Percentiles rank a stretch among this genome's conserved stretches.
phyloP scores from a whole-genome alignment of 2,113 vertebrate species.

The Alectura lathami region DNA sequence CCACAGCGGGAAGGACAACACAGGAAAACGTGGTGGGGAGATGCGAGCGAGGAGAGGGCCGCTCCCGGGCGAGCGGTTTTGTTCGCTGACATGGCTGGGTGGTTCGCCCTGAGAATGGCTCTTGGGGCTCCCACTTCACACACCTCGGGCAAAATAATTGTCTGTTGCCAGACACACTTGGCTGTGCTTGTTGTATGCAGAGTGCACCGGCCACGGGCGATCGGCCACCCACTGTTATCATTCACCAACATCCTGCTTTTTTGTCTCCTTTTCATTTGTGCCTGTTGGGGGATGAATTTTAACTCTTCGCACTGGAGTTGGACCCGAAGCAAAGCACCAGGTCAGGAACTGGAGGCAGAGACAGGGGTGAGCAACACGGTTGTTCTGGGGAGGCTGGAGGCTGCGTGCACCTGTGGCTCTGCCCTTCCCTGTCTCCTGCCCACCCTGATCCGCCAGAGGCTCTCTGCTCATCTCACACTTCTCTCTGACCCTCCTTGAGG shows the following conservation, averaged over 20 bases:
- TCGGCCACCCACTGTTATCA: slow-evolving; percentile 36
- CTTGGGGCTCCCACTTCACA: neutral
- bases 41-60: neutral
- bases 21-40: neutral
- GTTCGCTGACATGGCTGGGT: neutral
- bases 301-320: slow-evolving; percentile 2
- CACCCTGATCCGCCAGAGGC: neutral
- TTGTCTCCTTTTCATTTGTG: neutral
- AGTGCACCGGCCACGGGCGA: neutral
- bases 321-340: neutral
- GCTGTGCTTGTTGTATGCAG: slow-evolving; percentile 55
- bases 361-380: neutral
- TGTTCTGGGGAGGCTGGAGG: neutral
- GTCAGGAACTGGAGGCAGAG: neutral
- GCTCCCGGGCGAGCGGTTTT: neutral
- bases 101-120: neutral
- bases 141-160: neutral
- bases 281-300: neutral
- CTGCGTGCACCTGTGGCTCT: neutral
- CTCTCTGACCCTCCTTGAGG: too few relatives aligned
- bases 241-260: slow-evolving; percentile 62
- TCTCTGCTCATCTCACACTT: neutral
- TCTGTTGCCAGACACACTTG: slow-evolving; percentile 55
- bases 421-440: neutral
- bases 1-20: neutral